Evolutionary conservation across 2,888 invertebrate species (phyloP), one percentile per base, ranked within the genome.

Genomic region (Fragum sueziense): DNA sequence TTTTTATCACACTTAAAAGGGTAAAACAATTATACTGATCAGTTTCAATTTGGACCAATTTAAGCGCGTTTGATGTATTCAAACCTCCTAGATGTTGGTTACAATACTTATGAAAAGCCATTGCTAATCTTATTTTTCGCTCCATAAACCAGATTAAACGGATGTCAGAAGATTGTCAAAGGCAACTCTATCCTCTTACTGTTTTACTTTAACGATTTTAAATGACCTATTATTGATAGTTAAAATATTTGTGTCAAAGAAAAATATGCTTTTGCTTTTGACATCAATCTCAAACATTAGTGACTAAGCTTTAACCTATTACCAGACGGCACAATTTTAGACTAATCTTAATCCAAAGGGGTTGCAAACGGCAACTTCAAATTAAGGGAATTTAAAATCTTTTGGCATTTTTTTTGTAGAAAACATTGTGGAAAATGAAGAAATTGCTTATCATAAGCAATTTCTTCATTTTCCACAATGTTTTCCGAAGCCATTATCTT

Each of bases 1-100:
- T n/a, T 4, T 65, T 41, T 65, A 33, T 17, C 31, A 25, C 14
- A n/a, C 41, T 34, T 65, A 20, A 41, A 29, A 65, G 47, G 47
- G 62, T 25, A 33, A 75, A 73, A 72, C 70, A 80, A 80, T 80
- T 73, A 76, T 69, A 41, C 57, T 73, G 70, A 73, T 80, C 62
- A 70, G 25, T n/a, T 59, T 47, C 62, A 80, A 72, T 62, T 72
- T 70, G 61, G 70, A 72, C 70, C 73, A 73, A 73, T 70, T 70
- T 62, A 31, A 59, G 27, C 34, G 17, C 51, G 57, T 80, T 80
- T 80, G 80, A 80, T 74, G 80, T 80, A 54, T 54, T 51, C 34
- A 65, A 41, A 65, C 11, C 25, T 27, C n/a, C 9, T 33, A n/a
- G 37, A 65, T 41, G 37, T 41, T 41, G 27, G 25, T 33, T 41